phyloP scores from a whole-genome alignment of 2,113 vertebrate genomes.

The Euleptes europaea region DNA sequence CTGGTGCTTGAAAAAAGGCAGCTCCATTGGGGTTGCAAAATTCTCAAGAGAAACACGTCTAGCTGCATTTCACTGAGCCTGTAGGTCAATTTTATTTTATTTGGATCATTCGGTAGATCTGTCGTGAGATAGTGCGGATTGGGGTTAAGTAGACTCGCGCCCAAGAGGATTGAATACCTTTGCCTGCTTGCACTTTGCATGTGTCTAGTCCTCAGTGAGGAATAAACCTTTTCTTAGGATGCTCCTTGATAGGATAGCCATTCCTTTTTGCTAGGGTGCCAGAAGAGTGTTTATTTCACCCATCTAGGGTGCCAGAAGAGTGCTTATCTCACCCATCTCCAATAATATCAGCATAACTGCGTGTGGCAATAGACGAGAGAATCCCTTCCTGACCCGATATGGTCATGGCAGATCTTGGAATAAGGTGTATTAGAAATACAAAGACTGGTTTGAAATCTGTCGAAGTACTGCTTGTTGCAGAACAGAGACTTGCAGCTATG shows the following conservation, averaged over 20 bases:
- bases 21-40: too few relatives aligned
- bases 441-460: neutral
- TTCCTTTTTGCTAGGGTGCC: neutral
- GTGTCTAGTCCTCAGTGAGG: constrained; percentile 8
- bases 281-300: neutral
- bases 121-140: neutral
- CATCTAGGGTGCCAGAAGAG: too few relatives aligned
- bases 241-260: neutral
- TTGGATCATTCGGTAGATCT: neutral
- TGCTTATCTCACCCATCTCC: neutral
- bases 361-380: neutral
- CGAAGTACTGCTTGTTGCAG: neutral
- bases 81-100: neutral
- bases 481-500: neutral
- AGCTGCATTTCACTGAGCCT: too few relatives aligned
- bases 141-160: neutral
- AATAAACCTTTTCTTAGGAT: neutral
- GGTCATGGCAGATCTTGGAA: constrained; percentile 2
- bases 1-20: neutral
- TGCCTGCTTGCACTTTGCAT: neutral
- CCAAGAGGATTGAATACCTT: neutral
- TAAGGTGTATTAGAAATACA: neutral
- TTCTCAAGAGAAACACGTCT: neutral
- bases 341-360: too few relatives aligned
- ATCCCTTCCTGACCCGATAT: neutral